Evolutionary conservation across 2,888 invertebrate genomes (phyloP).

Genomic region (Acanthoscelides obtectus): DNA sequence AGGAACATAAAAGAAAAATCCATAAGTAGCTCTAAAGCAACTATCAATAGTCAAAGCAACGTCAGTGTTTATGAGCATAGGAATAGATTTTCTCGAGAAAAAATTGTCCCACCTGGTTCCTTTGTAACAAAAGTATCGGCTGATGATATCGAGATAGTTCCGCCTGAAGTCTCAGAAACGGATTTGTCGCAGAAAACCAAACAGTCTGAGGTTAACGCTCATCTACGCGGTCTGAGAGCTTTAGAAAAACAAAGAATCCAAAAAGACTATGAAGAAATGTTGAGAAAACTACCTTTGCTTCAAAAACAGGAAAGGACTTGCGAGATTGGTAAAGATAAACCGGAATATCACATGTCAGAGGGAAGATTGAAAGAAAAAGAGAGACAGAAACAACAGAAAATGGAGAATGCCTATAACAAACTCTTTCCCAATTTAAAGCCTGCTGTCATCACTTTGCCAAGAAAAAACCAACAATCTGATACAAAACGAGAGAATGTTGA

Average conservation of each 20-base stretch:
- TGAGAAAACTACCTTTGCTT: slow-evolving; percentile 46
- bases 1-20: neutral
- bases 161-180: slow-evolving; percentile 32
- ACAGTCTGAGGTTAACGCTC: slow-evolving; percentile 38
- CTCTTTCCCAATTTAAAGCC: slow-evolving; percentile 34
- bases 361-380: slow-evolving; percentile 46
- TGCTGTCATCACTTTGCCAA: slow-evolving; percentile 36
- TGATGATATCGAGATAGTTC: slow-evolving; percentile 33
- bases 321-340: slow-evolving; percentile 37
- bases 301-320: slow-evolving; percentile 43
- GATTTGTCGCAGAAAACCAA: slow-evolving; percentile 33
- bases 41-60: neutral
- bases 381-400: slow-evolving; percentile 47
- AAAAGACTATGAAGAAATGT: slow-evolving; percentile 49
- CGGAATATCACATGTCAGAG: slow-evolving; percentile 45
- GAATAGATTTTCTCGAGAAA: slow-evolving; percentile 42
- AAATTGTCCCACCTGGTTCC: slow-evolving; percentile 35
- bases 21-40: neutral
- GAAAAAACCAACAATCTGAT: slow-evolving; percentile 7
- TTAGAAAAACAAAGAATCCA: slow-evolving; percentile 50
- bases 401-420: slow-evolving; percentile 52
- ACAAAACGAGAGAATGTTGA: slow-evolving; percentile 13
- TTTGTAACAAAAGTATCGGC: slow-evolving; percentile 40
- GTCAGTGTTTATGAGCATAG: slow-evolving; percentile 45
- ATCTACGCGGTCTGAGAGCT: slow-evolving; percentile 48